phyloP scores from a whole-genome alignment of 2,888 invertebrate species.

The Drosophila kambysellisi region DNA sequence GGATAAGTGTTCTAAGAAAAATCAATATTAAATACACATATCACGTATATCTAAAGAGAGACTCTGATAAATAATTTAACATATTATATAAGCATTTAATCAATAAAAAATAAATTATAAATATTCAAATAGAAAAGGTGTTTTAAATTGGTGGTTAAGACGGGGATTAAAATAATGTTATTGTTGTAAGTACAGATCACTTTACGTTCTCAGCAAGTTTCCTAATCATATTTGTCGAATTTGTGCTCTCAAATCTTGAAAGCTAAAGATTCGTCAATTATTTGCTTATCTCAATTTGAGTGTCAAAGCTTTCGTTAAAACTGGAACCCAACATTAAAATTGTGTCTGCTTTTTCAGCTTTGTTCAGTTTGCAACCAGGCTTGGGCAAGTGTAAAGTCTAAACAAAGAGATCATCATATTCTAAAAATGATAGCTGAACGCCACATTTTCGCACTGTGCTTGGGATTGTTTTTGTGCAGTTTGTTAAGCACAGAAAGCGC shows the following conservation, averaged over 20 bases:
- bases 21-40: accelerated
- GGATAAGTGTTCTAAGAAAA: too few relatives aligned
- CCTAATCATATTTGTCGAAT: background rate
- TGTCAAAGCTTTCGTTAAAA: constrained; percentile 18
- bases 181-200: background rate
- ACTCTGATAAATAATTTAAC: background rate
- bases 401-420: background rate
- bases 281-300: too few relatives aligned
- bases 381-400: constrained; percentile 9
- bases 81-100: background rate
- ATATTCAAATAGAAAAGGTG: too few relatives aligned
- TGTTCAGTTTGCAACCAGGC: constrained; percentile 34
- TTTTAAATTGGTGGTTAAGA: too few relatives aligned
- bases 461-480: constrained; percentile 29
- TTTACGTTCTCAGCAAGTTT: too few relatives aligned
- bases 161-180: too few relatives aligned
- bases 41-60: background rate
- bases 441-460: constrained; percentile 5
- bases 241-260: constrained; percentile 13
- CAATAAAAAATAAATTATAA: too few relatives aligned
- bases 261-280: background rate
- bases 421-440: constrained; percentile 17
- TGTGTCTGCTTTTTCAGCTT: background rate
- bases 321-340: constrained; percentile 1
- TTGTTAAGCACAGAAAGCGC: background rate